A percentile compares a stretch with the other conserved stretches of the same genome.
Evolutionary conservation across 2,113 vertebrate genomes (phyloP).

Genomic region (Xyliphius kryptos): DNA sequence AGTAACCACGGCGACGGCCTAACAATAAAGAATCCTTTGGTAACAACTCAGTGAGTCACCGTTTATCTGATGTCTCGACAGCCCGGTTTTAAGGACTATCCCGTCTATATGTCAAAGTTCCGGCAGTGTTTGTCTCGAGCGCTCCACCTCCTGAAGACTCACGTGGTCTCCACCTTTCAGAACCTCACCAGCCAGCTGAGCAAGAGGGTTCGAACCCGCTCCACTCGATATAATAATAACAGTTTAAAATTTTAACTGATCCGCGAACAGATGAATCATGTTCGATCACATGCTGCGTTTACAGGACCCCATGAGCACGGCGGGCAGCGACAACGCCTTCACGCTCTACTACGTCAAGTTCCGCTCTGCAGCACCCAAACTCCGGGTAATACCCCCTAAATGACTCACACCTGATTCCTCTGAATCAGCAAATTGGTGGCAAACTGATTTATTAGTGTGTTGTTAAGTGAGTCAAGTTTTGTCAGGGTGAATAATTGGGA

Average conservation of each 20-base stretch:
- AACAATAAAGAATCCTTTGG: no score
- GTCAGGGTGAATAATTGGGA: no score
- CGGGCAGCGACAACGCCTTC: conserved; percentile 91
- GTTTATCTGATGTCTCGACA: conserved; percentile 56
- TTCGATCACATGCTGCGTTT: no score
- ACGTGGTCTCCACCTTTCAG: conserved; percentile 87
- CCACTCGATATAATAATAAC: no score
- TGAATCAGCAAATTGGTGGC: no score
- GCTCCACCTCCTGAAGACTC: conserved; percentile 90
- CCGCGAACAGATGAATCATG: no score
- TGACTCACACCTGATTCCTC: no score
- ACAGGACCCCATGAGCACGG: conserved; percentile 80
- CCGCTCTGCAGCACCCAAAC: conserved; percentile 92
- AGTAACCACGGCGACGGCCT: conserved; percentile 53
- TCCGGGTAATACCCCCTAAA: conserved; percentile 73
- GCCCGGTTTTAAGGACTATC: conserved; percentile 96
- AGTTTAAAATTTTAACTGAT: no score
- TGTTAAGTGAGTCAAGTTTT: no score
- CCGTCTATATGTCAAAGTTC: conserved; percentile 86
- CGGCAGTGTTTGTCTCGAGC: conserved; percentile 96
- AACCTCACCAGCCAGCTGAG: conserved; percentile 87
- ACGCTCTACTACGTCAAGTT: conserved; percentile 96
- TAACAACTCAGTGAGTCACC: background rate
- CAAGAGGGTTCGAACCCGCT: conserved; percentile 73
- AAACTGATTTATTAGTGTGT: no score